A percentile compares a stretch with the other conserved stretches of the same genome.
Conservation (phyloP, 2,113 vertebrate species). For the Macrotus californicus region DNA sequence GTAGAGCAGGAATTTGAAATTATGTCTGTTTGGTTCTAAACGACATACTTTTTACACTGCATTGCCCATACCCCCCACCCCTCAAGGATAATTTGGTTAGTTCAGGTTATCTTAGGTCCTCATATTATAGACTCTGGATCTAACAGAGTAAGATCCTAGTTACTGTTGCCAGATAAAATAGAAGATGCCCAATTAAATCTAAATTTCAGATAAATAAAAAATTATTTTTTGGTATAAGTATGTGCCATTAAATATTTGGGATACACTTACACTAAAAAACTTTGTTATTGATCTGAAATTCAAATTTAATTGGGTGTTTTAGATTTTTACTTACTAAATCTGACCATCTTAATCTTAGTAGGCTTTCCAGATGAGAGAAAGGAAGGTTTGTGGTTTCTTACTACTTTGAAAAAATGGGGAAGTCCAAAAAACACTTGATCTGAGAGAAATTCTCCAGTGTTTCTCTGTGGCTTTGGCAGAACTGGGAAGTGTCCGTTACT, state of each 20-base stretch:
- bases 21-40: not conserved
- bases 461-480: not conserved
- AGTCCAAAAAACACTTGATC: not conserved
- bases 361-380: not conserved
- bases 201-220: not conserved
- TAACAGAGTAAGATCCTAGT: not conserved
- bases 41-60: not conserved
- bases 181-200: not conserved
- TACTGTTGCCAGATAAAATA: not conserved
- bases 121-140: not conserved
- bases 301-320: not conserved
- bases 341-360: not conserved
- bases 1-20: not conserved
- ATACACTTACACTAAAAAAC: not conserved
- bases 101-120: not conserved
- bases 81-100: not conserved
- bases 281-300: not conserved
- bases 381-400: not conserved
- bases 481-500: not conserved
- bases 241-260: not conserved
- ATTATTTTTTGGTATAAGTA: not conserved
- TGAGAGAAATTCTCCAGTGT: not conserved
- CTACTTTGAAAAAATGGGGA: not conserved
- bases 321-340: not conserved
- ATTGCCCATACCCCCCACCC: no score